Percentiles rank a stretch among this genome's conserved stretches.
Conservation (phyloP, 2,113 vertebrate genomes). For the Xenopus borealis region DNA sequence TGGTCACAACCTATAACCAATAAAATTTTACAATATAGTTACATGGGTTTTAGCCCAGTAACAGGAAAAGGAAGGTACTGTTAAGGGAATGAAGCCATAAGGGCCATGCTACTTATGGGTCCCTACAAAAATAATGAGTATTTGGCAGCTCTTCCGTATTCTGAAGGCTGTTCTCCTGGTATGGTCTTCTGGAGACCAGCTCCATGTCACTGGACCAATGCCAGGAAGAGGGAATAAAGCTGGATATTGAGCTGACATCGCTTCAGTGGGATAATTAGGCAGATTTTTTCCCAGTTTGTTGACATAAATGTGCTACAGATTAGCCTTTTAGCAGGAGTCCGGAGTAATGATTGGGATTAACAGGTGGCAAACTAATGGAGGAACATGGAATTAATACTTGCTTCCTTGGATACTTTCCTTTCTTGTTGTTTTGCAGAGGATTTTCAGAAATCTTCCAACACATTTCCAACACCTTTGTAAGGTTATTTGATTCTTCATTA, state of each 20-base stretch:
- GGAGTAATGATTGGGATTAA: constrained; percentile 87
- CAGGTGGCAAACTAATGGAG: constrained; percentile 94
- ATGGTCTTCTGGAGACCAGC: constrained; percentile 80
- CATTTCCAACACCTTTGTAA: constrained; percentile 47
- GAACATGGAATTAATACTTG: constrained; percentile 85
- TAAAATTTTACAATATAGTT: too few species aligned
- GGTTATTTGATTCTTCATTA: constrained; percentile 41
- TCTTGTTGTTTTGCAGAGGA: constrained; percentile 68
- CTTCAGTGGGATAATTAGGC: constrained; percentile 92
- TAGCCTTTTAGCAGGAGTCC: constrained; percentile 76
- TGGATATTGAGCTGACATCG: constrained; percentile 67
- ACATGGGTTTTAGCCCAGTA: too few species aligned
- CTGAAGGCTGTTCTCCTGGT: constrained; percentile 70
- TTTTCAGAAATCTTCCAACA: constrained; percentile 61
- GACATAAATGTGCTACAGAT: constrained; percentile 92
- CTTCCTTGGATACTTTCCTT: constrained; percentile 78
- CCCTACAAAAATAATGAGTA: constrained; percentile 70
- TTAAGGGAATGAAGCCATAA: too few species aligned
- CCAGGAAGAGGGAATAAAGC: constrained; percentile 75
- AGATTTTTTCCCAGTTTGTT: constrained; percentile 87
- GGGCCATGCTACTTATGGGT: too few species aligned
- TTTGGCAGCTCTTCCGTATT: constrained; percentile 73
- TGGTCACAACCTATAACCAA: too few species aligned
- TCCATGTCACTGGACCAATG: constrained; percentile 73
- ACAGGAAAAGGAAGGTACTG: too few species aligned